Conservation (phyloP, 2,888 invertebrate genomes). For the Xylota segnis region DNA sequence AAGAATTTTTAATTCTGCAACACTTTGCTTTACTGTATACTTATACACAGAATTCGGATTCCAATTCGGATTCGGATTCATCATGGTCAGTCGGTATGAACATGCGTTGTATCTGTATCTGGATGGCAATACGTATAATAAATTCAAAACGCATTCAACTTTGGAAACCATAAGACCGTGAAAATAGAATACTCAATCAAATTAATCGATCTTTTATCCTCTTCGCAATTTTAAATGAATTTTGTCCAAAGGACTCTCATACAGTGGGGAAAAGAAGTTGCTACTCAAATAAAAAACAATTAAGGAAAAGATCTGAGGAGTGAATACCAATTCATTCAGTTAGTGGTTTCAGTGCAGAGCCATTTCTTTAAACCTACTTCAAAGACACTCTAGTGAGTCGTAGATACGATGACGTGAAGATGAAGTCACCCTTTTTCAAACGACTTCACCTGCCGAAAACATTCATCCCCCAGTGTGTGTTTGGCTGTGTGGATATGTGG, state of each 20-base stretch:
- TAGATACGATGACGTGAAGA: too few relatives aligned
- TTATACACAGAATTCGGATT: background rate
- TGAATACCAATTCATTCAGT: too few relatives aligned
- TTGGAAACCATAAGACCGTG: slow-evolving; percentile 61
- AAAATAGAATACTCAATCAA: slow-evolving; percentile 70
- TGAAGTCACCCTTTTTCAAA: too few relatives aligned
- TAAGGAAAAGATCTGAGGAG: too few relatives aligned
- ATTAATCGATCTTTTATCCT: slow-evolving; percentile 74
- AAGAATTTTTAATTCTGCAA: slow-evolving; percentile 67
- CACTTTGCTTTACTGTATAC: slow-evolving; percentile 27
- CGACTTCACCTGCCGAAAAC: background rate
- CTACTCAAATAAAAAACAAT: background rate
- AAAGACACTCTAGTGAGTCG: background rate
- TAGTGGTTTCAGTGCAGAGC: too few relatives aligned
- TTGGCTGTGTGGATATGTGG: background rate
- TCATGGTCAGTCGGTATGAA: background rate
- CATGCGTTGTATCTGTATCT: slow-evolving; percentile 9
- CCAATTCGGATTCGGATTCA: background rate
- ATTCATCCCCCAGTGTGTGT: slow-evolving; percentile 5
- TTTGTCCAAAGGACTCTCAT: background rate
- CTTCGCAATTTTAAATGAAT: slow-evolving; percentile 59
- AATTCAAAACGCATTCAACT: slow-evolving; percentile 74
- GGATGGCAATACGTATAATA: slow-evolving; percentile 57
- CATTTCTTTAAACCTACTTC: background rate
- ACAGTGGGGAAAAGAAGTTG: background rate